A percentile compares a stretch with the other conserved stretches of the same genome.
These are phyloP conservation scores for Haliclona indistincta DNA, from an alignment of 37 sponge, comb jelly and placozoan species.

Conservation along the genomic window DNA sequence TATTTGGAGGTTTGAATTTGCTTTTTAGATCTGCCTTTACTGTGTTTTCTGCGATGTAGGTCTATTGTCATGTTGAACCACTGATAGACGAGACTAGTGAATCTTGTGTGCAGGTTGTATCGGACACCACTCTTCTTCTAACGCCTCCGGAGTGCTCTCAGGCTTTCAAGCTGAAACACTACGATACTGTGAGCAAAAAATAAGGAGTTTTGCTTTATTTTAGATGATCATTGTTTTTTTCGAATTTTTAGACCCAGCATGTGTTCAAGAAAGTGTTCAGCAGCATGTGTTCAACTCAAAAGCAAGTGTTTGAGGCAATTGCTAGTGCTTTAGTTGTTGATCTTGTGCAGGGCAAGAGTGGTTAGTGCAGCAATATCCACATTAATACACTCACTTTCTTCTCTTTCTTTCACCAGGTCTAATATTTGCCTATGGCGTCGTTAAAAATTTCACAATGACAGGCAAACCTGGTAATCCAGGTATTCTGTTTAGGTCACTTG, in stretches of 20 bases:
- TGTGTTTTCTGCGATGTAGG: no score
- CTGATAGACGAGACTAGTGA: constrained; percentile 62
- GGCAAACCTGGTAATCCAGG: constrained; percentile 91
- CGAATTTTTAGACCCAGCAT: constrained; percentile 74
- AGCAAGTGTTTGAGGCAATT: constrained; percentile 77
- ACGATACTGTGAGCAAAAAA: constrained; percentile 69
- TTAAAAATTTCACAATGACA: constrained; percentile 95
- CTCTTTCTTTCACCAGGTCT: constrained; percentile 40
- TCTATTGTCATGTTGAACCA: constrained; percentile 91
- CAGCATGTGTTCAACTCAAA: constrained; percentile 55
- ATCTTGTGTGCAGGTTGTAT: constrained; percentile 49
- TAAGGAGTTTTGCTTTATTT: no score
- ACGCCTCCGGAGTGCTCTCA: constrained; percentile 74
- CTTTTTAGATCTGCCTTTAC: no score
- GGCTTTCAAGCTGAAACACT: constrained; percentile 78
- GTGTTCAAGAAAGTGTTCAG: constrained; percentile 84
- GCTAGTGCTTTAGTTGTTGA: constrained; percentile 87
- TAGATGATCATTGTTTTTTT: no score
- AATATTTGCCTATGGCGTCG: constrained; percentile 96
- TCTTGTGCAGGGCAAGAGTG: constrained; percentile 85
- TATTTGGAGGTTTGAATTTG: no score
- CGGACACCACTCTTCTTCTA: constrained; percentile 63
- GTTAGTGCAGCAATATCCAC: no score
- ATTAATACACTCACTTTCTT: no score
- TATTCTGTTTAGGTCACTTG: constrained; percentile 87